Percentiles rank a stretch among this genome's conserved stretches.
phyloP scores from a whole-genome alignment of 1,140 invertebrate genomes.

The Coenobita brevimanus region DNA sequence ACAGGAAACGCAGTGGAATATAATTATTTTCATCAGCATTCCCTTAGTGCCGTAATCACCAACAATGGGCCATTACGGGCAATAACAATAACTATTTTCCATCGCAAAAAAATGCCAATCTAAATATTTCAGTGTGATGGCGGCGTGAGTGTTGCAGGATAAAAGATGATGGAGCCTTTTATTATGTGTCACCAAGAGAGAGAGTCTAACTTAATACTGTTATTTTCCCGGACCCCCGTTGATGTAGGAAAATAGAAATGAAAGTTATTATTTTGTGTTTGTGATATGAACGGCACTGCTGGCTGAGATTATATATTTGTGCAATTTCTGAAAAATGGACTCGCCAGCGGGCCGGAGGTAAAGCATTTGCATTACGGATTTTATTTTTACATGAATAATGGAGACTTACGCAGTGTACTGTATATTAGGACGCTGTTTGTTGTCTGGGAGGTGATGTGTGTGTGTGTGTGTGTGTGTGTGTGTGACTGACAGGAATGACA shows the following conservation, averaged over 20 bases:
- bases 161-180: slow-evolving; percentile 29
- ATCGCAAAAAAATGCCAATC: slow-evolving; percentile 12
- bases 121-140: background rate
- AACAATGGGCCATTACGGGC: slow-evolving; percentile 18
- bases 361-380: no score
- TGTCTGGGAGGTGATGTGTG: no score
- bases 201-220: slow-evolving; percentile 7
- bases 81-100: slow-evolving; percentile 43
- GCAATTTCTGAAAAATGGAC: no score
- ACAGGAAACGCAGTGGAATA: slow-evolving; percentile 23
- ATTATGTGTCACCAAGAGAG: slow-evolving; percentile 14
- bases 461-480: slow-evolving; percentile 10
- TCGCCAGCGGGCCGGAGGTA: no score
- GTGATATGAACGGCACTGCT: no score
- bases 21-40: slow-evolving; percentile 42
- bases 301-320: no score
- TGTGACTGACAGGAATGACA: background rate
- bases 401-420: background rate
- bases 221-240: slow-evolving; percentile 12
- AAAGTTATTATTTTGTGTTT: no score
- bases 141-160: background rate
- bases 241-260: no score
- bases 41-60: slow-evolving; percentile 30
- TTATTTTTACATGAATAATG: no score
- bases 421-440: no score